phyloP scores from a whole-genome alignment of 2,797 vertebrate genomes.

The Telmatherina bonti region DNA sequence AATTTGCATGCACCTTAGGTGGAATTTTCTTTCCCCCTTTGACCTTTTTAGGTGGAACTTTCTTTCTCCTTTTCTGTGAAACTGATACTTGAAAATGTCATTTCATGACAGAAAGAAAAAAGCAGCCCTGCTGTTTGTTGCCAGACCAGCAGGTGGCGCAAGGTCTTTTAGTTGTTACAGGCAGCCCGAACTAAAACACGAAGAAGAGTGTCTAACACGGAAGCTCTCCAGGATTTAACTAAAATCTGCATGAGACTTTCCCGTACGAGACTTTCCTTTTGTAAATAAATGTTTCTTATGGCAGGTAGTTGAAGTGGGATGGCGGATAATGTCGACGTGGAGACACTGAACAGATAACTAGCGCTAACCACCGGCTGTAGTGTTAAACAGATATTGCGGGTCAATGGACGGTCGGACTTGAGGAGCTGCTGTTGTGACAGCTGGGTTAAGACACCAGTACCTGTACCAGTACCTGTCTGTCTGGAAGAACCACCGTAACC shows the following conservation, averaged over 20 bases:
- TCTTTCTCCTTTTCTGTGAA: too few species aligned
- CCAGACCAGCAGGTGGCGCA: conserved; percentile 52
- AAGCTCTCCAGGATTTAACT: conserved; percentile 58
- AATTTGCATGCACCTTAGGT: background rate
- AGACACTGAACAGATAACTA: background rate
- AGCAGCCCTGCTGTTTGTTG: background rate
- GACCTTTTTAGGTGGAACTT: background rate
- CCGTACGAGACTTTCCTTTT: background rate
- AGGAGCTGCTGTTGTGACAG: conserved; percentile 75
- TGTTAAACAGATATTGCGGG: conserved; percentile 15
- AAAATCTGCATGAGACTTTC: background rate
- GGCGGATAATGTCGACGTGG: background rate
- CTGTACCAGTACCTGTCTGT: conserved; percentile 44
- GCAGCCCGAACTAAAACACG: background rate
- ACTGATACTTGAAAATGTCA: too few species aligned
- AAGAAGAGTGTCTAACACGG: conserved; percentile 70
- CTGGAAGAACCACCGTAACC: conserved; percentile 2
- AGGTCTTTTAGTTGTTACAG: background rate
- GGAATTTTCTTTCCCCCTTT: too few species aligned
- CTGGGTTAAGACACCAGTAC: conserved; percentile 54
- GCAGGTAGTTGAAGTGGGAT: background rate
- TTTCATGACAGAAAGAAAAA: background rate
- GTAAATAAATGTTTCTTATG: background rate
- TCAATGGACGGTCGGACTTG: conserved; percentile 66
- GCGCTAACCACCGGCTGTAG: background rate